Base-by-base conservation (phyloP, 2,888 invertebrate genomes). In the Phalera bucephala region DNA sequence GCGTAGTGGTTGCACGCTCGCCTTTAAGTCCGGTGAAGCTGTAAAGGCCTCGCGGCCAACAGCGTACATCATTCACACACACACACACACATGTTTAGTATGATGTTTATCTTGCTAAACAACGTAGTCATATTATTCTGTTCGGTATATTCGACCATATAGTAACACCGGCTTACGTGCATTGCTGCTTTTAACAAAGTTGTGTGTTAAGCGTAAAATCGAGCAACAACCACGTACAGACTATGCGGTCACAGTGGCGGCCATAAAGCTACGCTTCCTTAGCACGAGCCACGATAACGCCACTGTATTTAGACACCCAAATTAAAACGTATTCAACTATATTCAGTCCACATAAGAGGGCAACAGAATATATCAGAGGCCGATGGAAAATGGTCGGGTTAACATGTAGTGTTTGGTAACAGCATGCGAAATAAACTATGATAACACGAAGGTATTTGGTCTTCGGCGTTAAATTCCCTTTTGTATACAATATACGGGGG, bases 261-360 rank as follows among this genome's bases (percentile, higher is more conserved):
- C 71, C 78, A 78, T 86, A 85, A 85, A 85, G 72, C 75, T 72
- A 61, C 64, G 70, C 78, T 80, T 81, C 82, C 82, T 81, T 79
- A 74, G 65, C 72, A 74, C 70, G 57, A 66, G 65, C 72, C 52
- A 60, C 50, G 54, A 47, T 52, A 48, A 31, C 46, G 45, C 84
- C 78, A 78, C 20, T 52, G 28, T 56, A 57, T 37, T 31, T 36
- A 59, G 78, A 71, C 49, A 72, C 50, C 31, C 40, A 44, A 55
- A 54, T 60, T 50, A 41, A 43, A 49, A 52, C 43, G 45, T 37
- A 14, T n/a, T 22, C 3, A 29, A 41, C 39, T 32, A 44, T 58
- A 32, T 1, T 0, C 0, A 0, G 0, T 0, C 0, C 0, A 0
- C 0, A 28, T 47, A 54, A 50, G 49, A 45, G 25, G 29, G 33